Evolutionary conservation across 2,797 vertebrate species (phyloP).

Genomic region (Mormyrops boulengeri): DNA sequence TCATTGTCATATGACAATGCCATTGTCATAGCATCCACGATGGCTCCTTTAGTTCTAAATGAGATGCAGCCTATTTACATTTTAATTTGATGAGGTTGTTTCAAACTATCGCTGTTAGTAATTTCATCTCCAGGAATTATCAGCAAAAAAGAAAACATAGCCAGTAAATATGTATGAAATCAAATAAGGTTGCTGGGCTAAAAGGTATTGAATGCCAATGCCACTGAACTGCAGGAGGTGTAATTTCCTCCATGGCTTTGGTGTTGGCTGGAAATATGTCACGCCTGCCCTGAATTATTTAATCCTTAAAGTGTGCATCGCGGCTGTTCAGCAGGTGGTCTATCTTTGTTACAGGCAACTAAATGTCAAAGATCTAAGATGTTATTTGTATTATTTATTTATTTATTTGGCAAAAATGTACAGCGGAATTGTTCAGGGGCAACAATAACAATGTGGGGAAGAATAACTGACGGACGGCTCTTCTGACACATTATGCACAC

Average conservation of each 20-base stretch:
- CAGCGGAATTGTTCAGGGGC: conserved; percentile 81
- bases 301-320: conserved; percentile 95
- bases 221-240: conserved; percentile 76
- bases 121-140: conserved; percentile 73
- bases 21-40: not conserved
- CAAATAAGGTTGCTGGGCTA: conserved; percentile 70
- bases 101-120: conserved; percentile 71
- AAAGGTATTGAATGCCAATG: conserved; percentile 75
- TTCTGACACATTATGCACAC: not conserved
- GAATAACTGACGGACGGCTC: conserved; percentile 21
- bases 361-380: conserved; percentile 85
- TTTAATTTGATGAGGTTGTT: conserved; percentile 71
- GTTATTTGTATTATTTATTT: conserved; percentile 37
- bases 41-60: conserved; percentile 45
- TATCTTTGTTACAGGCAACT: conserved; percentile 77
- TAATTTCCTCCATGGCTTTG: conserved; percentile 77
- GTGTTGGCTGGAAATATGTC: conserved; percentile 70
- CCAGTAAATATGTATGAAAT: conserved; percentile 76
- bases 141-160: conserved; percentile 65
- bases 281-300: conserved; percentile 91
- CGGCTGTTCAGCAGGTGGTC: conserved; percentile 81
- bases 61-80: conserved; percentile 69
- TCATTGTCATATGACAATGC: not conserved
- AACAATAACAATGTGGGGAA: conserved; percentile 76
- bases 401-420: conserved; percentile 79